Evolutionary conservation across 1,140 invertebrate species (phyloP), one percentile per base, ranked within the genome.

Genomic region (Holotrichia oblita): DNA sequence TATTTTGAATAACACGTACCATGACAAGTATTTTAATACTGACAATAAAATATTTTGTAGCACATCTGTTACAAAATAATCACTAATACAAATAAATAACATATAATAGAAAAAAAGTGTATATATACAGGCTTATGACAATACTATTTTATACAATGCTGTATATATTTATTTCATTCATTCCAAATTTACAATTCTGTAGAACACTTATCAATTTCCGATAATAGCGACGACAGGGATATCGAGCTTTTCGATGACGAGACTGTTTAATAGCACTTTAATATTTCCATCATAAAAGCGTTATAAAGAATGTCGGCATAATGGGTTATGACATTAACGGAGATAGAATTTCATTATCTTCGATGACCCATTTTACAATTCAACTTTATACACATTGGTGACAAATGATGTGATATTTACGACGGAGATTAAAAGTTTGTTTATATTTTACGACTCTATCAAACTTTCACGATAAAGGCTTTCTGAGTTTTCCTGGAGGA

Each of bases 331-430:
- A n/a, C 48, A 55, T 55, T 55, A 55, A 55, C 48, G 48, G 14
- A 14, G 48, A 55, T 55, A 55, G 48, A 55, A 55, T 55, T 55
- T 55, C 48, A 55, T 55, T 55, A 55, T 55, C 48, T 55, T 55
- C 48, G 48, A 55, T 55, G 48, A 55, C 48, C 48, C 48, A 55
- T 55, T 55, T 55, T 55, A 55, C 48, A 55, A 55, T 55, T 55
- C 17, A 17, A 55, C 48, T 55, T 55, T n/a, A 55, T 17, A 17
- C 14, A 55, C 48, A 55, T 55, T 17, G 48, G 14, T 55, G 48
- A 55, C 48, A 55, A 55, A 55, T 55, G 12, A 55, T 14, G 48
- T 55, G 48, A 55, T 55, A 55, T 55, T 55, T 55, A 55, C 14
- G 48, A 17, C n/a, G n/a, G 48, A 55, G 48, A 55, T 17, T 55